Percentiles rank a stretch among this genome's conserved stretches.
These are phyloP conservation scores for Threskiornis aethiopicus DNA, from an alignment of 2,797 vertebrate genomes.

Conservation along the genomic window DNA sequence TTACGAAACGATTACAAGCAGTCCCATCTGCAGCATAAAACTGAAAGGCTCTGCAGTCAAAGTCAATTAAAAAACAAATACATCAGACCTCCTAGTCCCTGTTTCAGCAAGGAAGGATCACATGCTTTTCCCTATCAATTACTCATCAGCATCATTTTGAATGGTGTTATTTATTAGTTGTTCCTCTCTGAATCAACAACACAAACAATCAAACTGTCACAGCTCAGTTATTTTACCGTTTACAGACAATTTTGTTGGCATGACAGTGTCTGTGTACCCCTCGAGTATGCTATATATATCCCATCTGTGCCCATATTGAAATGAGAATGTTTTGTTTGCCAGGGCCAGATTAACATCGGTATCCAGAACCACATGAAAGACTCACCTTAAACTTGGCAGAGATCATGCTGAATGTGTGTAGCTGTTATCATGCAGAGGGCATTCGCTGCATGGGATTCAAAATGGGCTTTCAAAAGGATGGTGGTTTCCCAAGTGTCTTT, in stretches of 20 bases:
- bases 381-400: not conserved
- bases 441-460: not conserved
- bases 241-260: not conserved
- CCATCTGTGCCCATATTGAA: not conserved
- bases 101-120: not conserved
- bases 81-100: not conserved
- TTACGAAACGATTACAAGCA: not conserved
- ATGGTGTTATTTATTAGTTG: not conserved
- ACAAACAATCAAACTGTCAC: not conserved
- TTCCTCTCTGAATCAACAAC: not conserved
- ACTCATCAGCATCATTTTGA: not conserved
- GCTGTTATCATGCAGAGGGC: not conserved
- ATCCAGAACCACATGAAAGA: not conserved
- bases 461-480: not conserved
- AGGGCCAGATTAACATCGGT: not conserved
- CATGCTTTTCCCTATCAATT: not conserved
- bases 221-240: not conserved
- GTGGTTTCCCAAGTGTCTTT: not conserved
- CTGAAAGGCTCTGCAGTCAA: not conserved
- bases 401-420: accelerated
- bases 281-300: accelerated
- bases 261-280: not conserved
- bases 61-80: not conserved
- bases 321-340: not conserved
- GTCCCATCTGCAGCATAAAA: not conserved